A percentile compares a stretch with the other conserved stretches of the same genome.
Conservation (phyloP, 2,113 vertebrate genomes). For the Corynorhinus townsendii region DNA sequence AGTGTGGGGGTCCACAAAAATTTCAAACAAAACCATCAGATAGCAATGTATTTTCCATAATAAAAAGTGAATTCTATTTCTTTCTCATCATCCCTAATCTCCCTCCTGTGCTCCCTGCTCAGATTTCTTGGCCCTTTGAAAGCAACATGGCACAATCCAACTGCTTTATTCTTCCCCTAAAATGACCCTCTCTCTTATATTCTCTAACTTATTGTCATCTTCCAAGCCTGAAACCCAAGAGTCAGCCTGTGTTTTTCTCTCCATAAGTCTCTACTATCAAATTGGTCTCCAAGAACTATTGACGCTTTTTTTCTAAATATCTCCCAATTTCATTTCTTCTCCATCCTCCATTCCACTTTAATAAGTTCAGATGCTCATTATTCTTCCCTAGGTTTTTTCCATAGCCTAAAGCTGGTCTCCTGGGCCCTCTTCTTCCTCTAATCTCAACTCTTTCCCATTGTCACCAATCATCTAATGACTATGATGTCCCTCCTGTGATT, state of each 20-base stretch:
- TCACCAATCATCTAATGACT: background rate
- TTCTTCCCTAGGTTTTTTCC: background rate
- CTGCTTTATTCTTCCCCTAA: background rate
- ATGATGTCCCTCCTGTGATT: background rate
- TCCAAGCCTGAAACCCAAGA: background rate
- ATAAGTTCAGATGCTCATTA: background rate
- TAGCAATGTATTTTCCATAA: background rate
- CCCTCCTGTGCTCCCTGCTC: background rate
- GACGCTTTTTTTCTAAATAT: background rate
- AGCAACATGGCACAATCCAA: background rate
- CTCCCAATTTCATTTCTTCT: background rate
- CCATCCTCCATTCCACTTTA: background rate
- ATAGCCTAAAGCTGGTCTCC: background rate
- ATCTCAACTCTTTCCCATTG: background rate
- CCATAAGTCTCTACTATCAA: background rate
- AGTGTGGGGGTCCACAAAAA: background rate
- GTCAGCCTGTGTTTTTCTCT: background rate
- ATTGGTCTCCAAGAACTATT: background rate
- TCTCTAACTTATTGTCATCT: background rate
- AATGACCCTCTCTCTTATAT: background rate
- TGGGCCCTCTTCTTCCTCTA: background rate
- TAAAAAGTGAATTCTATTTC: background rate
- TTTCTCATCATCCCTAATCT: background rate
- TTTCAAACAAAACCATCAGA: conserved; percentile 11
- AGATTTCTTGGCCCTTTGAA: conserved; percentile 9